Evolutionary conservation across 2,888 invertebrate species (phyloP), one percentile per base, ranked within the genome.

Genomic region (Agrochola circellaris): DNA sequence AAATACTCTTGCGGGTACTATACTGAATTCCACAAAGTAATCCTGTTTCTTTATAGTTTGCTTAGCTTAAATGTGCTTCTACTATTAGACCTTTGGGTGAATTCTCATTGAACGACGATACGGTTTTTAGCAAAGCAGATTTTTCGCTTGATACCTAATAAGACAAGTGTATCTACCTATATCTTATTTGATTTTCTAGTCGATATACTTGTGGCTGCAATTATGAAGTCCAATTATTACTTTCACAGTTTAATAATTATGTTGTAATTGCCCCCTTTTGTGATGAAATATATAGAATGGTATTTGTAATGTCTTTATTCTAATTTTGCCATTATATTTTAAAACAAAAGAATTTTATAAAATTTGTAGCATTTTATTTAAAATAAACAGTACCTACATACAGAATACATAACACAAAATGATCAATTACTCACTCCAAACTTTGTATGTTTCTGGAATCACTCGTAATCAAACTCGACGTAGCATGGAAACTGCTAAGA

Each of bases 401-500:
- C 4, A 30, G 38, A 48, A 34, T 13, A 61, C 20, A 48, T 6
- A 23, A 9, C 9, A 51, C 51, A 6, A 45, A 56, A 45, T 64
- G 6, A 38, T 69, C 9, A 34, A 51, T 65, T 13, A 69, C 30
- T 61, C 38, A 54, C 17, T 51, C 15, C 38, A 0, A 20, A 61
- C 34, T 71, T 30, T 15, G 11, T 62, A 69, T 66, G n/a, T 51
- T 82, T 65, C 20, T 70, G 76, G 80, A 89, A 87, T 89, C 82
- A 84, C 75, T 74, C 65, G 81, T 79, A 87, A 89, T 88, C 82
- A 88, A 87, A 86, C 51, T 34, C 30, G 34, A 72, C 58, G 82
- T 84, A 79, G 67, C 76, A 85, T 89, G 89, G 87, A 92, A 89
- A 90, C 88, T 61, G 58, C 81, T 75, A 89, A 89, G 88, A 90